Percentiles rank a stretch among this genome's conserved stretches.
These are phyloP conservation scores for Anguilla megastoma DNA, from an alignment of 2,797 vertebrate genomes.

Conservation along the genomic window DNA sequence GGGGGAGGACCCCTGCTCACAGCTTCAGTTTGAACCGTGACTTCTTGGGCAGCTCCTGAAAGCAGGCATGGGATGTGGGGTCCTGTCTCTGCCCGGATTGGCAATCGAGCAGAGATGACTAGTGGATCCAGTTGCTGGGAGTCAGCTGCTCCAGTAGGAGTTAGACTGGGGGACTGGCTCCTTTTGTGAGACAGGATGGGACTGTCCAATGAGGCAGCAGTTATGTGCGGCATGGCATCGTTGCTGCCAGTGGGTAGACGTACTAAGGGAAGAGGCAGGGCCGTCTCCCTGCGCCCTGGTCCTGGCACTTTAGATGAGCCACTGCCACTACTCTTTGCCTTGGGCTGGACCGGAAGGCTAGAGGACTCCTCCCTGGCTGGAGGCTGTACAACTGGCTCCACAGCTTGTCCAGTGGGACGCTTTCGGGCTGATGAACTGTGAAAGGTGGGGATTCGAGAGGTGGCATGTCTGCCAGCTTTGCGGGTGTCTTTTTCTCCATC, in stretches of 20 bases:
- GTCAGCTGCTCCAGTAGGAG: not conserved
- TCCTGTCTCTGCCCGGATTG: constrained; percentile 52
- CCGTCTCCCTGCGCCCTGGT: constrained; percentile 51
- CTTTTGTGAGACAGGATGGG: constrained; percentile 28
- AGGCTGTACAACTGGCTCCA: constrained; percentile 42
- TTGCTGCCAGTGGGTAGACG: constrained; percentile 38
- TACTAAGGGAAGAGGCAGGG: constrained; percentile 40
- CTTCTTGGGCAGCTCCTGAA: not conserved
- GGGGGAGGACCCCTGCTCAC: constrained; percentile 9
- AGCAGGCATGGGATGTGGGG: not conserved
- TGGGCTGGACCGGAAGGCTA: constrained; percentile 24
- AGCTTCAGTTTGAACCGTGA: constrained; percentile 1
- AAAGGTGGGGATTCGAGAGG: constrained; percentile 75
- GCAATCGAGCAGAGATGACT: constrained; percentile 59
- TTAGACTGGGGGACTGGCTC: constrained; percentile 26
- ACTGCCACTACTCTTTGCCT: constrained; percentile 34
- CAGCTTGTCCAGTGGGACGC: constrained; percentile 47
- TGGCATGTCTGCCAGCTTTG: constrained; percentile 58
- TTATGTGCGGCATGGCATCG: constrained; percentile 42
- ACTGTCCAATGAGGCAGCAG: not conserved
- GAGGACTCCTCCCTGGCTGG: constrained; percentile 47
- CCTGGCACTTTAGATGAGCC: constrained; percentile 48
- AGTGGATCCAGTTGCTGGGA: constrained; percentile 34
- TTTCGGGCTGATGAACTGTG: constrained; percentile 60
- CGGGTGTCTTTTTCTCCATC: constrained; percentile 60